phyloP scores from a whole-genome alignment of 2,888 invertebrate species.

The Vanessa cardui region DNA sequence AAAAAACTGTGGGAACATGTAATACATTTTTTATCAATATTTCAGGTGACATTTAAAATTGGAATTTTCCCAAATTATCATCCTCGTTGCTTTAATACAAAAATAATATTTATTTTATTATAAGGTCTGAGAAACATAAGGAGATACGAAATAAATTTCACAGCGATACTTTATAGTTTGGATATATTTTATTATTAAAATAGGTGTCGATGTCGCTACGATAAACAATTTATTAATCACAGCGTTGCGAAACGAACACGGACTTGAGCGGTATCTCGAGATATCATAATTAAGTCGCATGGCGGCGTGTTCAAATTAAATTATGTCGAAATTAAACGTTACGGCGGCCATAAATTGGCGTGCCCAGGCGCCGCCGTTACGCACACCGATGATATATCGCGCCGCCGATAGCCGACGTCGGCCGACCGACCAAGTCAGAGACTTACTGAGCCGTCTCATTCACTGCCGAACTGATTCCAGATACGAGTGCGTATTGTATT shows the following conservation, averaged over 20 bases:
- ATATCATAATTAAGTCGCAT: constrained; percentile 55
- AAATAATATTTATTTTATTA: too few species aligned
- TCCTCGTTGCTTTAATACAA: too few species aligned
- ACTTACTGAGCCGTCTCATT: not conserved
- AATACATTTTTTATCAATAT: not conserved
- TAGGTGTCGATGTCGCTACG: constrained; percentile 27
- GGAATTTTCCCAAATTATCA: too few species aligned
- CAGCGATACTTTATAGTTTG: too few species aligned
- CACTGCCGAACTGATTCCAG: too few species aligned
- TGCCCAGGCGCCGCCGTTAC: constrained; percentile 48
- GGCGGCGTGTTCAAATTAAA: constrained; percentile 56
- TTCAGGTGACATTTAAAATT: too few species aligned
- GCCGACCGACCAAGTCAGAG: constrained; percentile 13
- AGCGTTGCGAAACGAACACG: constrained; percentile 30
- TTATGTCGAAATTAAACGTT: constrained; percentile 57
- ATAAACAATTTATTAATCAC: constrained; percentile 29
- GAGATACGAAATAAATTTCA: too few species aligned
- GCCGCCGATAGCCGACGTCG: constrained; percentile 48
- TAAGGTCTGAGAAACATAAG: not conserved
- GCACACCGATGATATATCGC: constrained; percentile 56
- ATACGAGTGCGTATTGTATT: too few species aligned
- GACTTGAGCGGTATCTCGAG: constrained; percentile 32
- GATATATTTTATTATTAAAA: not conserved
- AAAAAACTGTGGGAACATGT: constrained; percentile 8
- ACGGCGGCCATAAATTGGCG: constrained; percentile 48